Evolutionary conservation across 1,140 invertebrate genomes (phyloP).

Genomic region (Globodera ellingtonae): DNA sequence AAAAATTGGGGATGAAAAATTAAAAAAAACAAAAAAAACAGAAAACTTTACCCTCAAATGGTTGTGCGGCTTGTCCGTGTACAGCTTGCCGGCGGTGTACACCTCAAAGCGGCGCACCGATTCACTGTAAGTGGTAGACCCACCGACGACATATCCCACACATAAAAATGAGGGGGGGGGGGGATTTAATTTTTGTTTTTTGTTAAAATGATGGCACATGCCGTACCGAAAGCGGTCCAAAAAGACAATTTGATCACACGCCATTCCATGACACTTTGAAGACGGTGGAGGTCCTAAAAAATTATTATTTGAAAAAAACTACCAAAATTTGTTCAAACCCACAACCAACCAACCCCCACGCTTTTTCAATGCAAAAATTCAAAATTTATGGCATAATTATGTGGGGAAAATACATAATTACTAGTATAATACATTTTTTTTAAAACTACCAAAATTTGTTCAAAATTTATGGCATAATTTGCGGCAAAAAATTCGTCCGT

Average conservation of each 20-base stretch:
- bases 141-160: slow-evolving; percentile 1
- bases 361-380: no score
- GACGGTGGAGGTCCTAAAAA: slow-evolving; percentile 15
- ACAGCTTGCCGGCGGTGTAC: slow-evolving; percentile 10
- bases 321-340: no score
- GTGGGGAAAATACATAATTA: no score
- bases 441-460: no score
- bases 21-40: neutral
- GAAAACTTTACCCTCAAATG: slow-evolving; percentile 5
- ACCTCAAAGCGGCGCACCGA: slow-evolving; percentile 12
- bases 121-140: neutral
- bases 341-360: no score
- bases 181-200: no score
- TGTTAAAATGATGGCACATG: no score
- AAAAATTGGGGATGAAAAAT: neutral
- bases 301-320: neutral
- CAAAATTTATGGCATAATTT: no score
- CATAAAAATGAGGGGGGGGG: neutral
- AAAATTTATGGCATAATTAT: no score
- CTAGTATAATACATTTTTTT: no score
- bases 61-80: neutral
- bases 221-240: neutral
- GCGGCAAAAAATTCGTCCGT: no score
- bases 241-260: neutral
- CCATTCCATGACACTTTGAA: slow-evolving; percentile 9